Percentiles rank a stretch among this genome's conserved stretches.
phyloP scores from a whole-genome alignment of 2,113 vertebrate species.

The Motacilla tschutschensis region DNA sequence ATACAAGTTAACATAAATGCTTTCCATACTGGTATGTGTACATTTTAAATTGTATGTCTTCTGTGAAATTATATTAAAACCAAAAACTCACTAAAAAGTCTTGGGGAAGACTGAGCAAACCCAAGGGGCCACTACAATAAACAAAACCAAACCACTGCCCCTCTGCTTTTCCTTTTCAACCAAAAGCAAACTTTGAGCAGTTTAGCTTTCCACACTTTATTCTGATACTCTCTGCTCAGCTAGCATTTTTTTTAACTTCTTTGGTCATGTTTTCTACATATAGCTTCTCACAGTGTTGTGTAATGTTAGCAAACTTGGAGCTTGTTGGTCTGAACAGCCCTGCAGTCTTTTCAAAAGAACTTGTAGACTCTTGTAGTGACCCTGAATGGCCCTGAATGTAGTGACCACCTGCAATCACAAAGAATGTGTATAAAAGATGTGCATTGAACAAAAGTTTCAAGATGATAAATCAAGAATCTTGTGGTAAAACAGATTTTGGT shows the following conservation, averaged over 20 bases:
- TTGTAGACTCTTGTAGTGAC: neutral
- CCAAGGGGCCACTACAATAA: neutral
- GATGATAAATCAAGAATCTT: neutral
- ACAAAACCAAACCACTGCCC: neutral
- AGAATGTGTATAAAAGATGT: neutral
- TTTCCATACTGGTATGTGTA: neutral
- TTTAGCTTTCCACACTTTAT: neutral
- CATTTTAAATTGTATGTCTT: neutral
- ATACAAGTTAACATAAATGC: accelerated
- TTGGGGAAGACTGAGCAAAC: neutral
- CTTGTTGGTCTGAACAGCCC: neutral
- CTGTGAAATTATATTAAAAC: neutral
- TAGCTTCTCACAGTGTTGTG: neutral
- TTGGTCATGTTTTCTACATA: neutral
- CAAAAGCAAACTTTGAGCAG: neutral
- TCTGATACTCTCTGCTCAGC: neutral
- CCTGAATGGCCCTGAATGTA: neutral
- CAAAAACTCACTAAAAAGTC: neutral
- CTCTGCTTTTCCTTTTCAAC: neutral
- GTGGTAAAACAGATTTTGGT: neutral
- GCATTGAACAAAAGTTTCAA: neutral
- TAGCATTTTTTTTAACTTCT: neutral
- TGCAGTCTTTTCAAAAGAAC: neutral
- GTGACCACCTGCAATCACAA: neutral
- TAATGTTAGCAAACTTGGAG: neutral